Evolutionary conservation across 1,140 invertebrate genomes (phyloP), one percentile per base, ranked within the genome.

Genomic region (Apis florea): DNA sequence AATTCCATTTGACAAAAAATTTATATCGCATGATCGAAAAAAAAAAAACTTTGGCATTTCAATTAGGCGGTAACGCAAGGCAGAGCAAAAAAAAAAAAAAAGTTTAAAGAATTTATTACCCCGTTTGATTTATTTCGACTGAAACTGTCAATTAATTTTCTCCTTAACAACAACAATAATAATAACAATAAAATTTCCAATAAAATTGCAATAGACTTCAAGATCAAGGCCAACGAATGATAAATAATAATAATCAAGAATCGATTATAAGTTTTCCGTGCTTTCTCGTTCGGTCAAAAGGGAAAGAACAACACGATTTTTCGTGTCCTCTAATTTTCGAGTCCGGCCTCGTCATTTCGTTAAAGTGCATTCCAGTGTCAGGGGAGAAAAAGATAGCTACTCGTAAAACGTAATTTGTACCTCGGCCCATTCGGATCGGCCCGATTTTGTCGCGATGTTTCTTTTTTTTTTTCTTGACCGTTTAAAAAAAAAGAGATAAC

Each of bases 311-410:
- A 17, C 13, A 49, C 5, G 31, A 40, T 40, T 10, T 17, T n/a
- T 47, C 21, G 6, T n/a, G n/a, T 67, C 19, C 9, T 19, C 10
- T 2, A 59, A 2, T 1, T 31, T 10, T 19, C 26, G 26, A 63
- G 9, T 31, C 3, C 49, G 24, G 9, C 8, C 31, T 40, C 19
- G 5, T 11, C 3, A 68, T 58, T 67, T 59, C 19, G 4, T 24
- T 19, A 31, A 61, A 78, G 19, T 70, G 56, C 11, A 70, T 70
- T 70, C 54, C 47, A 51, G 1, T 70, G 54, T 61, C 66, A 69
- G 26, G 63, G 15, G 9, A 21, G 13, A n/a, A 24, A 59, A 2
- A n/a, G 11, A 76, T 31, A 40, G 1, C 26, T 2, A 12, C 51
- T 76, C 51, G 13, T 26, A 11, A 21, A 31, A 59, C 9, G 6